Conservation (phyloP, 2,888 invertebrate species). For the Augochlorella aurata region DNA sequence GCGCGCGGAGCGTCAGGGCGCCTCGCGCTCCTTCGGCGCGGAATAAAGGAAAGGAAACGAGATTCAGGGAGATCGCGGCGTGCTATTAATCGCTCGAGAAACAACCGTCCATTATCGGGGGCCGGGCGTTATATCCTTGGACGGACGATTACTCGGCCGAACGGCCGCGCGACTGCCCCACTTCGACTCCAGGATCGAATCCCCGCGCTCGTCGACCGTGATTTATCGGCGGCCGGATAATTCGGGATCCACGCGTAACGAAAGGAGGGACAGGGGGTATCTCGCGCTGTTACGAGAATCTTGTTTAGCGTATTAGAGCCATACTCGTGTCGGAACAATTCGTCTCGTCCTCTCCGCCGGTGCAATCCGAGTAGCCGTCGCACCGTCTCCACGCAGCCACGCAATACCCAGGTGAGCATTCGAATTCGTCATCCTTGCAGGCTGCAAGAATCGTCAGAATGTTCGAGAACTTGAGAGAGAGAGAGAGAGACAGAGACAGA, state of each 20-base stretch:
- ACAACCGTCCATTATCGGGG: constrained; percentile 43
- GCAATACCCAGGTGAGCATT: constrained; percentile 89
- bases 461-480: neutral
- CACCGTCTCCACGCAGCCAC: constrained; percentile 85
- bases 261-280: neutral
- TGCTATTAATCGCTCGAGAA: constrained; percentile 52
- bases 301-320: constrained; percentile 34
- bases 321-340: constrained; percentile 83
- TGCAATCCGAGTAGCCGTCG: constrained; percentile 88
- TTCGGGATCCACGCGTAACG: constrained; percentile 20
- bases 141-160: constrained; percentile 39
- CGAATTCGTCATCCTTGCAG: constrained; percentile 87
- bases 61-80: constrained; percentile 22
- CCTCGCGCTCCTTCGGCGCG: constrained; percentile 27
- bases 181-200: constrained; percentile 22
- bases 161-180: constrained; percentile 19
- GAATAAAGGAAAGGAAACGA: constrained; percentile 31
- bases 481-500: too few relatives aligned
- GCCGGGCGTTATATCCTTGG: constrained; percentile 34
- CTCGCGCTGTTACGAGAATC: neutral
- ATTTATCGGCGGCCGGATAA: constrained; percentile 29
- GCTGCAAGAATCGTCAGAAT: constrained; percentile 82
- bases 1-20: constrained; percentile 20
- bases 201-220: neutral
- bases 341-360: constrained; percentile 88